A percentile compares a stretch with the other conserved stretches of the same genome.
These are phyloP conservation scores for Anableps anableps DNA, from an alignment of 2,797 vertebrate genomes.

Conservation along the genomic window DNA sequence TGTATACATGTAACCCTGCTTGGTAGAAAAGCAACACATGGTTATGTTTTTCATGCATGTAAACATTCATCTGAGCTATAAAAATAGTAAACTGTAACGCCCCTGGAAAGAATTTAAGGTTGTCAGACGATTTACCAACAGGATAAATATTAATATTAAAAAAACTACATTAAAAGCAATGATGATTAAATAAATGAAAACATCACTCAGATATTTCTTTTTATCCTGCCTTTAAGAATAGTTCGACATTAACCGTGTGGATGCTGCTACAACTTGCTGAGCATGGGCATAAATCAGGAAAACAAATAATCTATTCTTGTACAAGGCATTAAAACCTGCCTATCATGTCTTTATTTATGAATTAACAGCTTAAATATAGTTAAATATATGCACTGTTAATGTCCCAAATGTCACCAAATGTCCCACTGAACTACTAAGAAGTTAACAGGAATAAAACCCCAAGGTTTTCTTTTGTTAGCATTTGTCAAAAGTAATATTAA, in stretches of 20 bases:
- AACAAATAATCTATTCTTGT: neutral
- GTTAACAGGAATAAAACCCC: neutral
- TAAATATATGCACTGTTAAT: neutral
- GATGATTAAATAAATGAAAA: neutral
- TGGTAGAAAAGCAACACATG: conserved; percentile 27
- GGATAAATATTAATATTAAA: neutral
- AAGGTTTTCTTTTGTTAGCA: neutral
- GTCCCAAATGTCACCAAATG: neutral
- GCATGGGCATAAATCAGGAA: neutral
- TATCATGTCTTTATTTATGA: neutral
- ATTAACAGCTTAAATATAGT: neutral
- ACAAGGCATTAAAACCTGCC: neutral
- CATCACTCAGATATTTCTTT: neutral
- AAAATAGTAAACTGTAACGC: conserved; percentile 51
- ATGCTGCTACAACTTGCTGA: neutral
- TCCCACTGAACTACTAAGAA: neutral
- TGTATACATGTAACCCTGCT: conserved; percentile 21
- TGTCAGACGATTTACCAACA: conserved; percentile 3
- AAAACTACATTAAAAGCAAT: neutral
- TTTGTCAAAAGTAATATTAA: neutral
- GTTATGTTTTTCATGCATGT: conserved; percentile 65
- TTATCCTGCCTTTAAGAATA: neutral
- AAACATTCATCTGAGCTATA: conserved; percentile 65
- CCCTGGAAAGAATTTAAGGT: conserved; percentile 17
- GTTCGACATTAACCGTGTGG: neutral